A percentile compares a stretch with the other conserved stretches of the same genome.
Evolutionary conservation across 2,113 vertebrate species (phyloP).

Genomic region (Gasterosteus aculeatus): DNA sequence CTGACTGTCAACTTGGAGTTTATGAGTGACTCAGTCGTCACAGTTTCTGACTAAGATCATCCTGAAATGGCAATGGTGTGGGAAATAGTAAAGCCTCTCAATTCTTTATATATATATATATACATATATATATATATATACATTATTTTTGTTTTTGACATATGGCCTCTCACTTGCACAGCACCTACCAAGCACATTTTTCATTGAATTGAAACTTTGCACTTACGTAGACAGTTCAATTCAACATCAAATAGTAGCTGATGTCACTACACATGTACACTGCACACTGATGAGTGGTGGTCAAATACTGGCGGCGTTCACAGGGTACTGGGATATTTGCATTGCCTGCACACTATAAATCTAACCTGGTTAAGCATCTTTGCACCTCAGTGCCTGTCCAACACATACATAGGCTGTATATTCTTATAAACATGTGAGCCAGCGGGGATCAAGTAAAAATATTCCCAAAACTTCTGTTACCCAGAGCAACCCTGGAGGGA

Average conservation of each 20-base stretch:
- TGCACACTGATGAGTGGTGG: slow-evolving; percentile 37
- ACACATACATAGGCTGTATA: slow-evolving; percentile 23
- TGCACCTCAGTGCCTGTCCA: slow-evolving; percentile 57
- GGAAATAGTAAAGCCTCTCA: neutral
- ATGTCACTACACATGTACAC: slow-evolving; percentile 45
- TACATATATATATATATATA: too few relatives aligned
- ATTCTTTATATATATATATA: too few relatives aligned
- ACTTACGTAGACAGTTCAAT: neutral
- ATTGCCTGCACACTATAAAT: slow-evolving; percentile 51
- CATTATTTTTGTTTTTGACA: neutral
- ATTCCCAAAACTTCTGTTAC: slow-evolving; percentile 43
- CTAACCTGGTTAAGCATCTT: slow-evolving; percentile 43
- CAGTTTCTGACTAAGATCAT: neutral
- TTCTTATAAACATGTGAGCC: slow-evolving; percentile 30
- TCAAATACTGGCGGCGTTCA: slow-evolving; percentile 50
- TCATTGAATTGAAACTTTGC: slow-evolving; percentile 30
- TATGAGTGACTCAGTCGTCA: neutral
- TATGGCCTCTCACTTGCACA: neutral
- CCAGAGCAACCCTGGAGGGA: slow-evolving; percentile 1
- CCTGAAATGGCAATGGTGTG: neutral
- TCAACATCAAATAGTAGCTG: slow-evolving; percentile 53
- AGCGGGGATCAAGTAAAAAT: slow-evolving; percentile 18
- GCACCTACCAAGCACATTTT: slow-evolving; percentile 27
- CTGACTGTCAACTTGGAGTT: neutral
- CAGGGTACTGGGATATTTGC: slow-evolving; percentile 65